Evolutionary conservation across 2,113 vertebrate species (phyloP), one percentile per base, ranked within the genome.

Genomic region (Myotis davidii): DNA sequence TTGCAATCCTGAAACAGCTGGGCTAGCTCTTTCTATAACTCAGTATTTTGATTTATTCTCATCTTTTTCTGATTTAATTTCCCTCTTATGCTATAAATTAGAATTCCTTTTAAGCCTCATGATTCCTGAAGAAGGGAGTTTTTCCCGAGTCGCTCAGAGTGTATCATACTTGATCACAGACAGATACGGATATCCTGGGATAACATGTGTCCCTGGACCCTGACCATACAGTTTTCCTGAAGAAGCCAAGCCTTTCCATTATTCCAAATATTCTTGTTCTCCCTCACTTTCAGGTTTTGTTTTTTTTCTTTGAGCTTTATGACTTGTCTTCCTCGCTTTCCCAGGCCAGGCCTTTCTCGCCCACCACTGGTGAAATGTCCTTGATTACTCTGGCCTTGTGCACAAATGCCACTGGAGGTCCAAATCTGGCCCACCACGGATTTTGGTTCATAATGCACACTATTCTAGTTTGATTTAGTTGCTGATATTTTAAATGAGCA

Each of bases 31-130:
- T 86, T 64, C 65, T 56, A 25, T 86, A 76, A 90, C 52, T 42
- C 42, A 74, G 42, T 64, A 59, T 84, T 93, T 93, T 89, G 9
- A 89, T 86, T 87, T 79, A 37, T 94, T 87, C 67, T 88, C 54
- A 82, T 74, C 79, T 59, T 45, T 56, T 94, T 56, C 65, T 81
- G 37, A 94, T 29, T 76, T 85, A 27, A 64, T 83, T 81, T 94
- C n/a, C 64, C 20, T 48, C 37, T 87, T 84, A 70, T 65, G 70
- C 16, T 81, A n/a, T 21, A 59, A 37, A 70, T 52, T 7, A 73
- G 76, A 89, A 74, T 92, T 89, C 91, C 50, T 79, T 79, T 82
- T 25, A 70, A 83, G 74, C 13, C 34, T 27, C 12, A 32, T 52
- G 42, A 59, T 76, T 84, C 42, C 54, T 77, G 13, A 81, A 52